Evolutionary conservation across 2,797 vertebrate species (phyloP), one percentile per base, ranked within the genome.

Genomic region (Periophthalmus magnuspinnatus): DNA sequence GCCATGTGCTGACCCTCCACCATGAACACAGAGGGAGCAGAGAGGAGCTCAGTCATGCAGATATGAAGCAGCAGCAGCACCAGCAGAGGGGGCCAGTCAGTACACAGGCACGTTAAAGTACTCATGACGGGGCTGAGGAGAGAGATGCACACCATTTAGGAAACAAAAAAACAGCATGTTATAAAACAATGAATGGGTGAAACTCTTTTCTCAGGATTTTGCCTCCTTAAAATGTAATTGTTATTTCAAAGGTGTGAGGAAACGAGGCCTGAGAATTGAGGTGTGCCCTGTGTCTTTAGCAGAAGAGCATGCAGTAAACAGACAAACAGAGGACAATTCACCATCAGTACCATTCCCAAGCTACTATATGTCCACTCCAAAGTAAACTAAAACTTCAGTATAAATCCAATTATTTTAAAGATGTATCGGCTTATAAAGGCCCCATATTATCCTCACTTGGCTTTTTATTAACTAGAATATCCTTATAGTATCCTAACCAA

Each of bases 81-180:
- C 90, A 80, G 92, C 84, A 91, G 92, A 86, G 81, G 91, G 92
- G 93, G 95, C 93, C 95, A 76, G 52, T 98, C 96, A 99, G 95
- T 97, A 98, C 93, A 98, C 96, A 92, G 96, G 96, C 89, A 98
- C 95, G 94, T 96, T 97, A 97, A 98, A 98, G 95, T 96, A 98
- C 93, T 98, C 96, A 94, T 98, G 96, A 81, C 95, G 96, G 90
- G 96, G 97, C 97, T 99, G 88, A 91, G 88, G 86, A 96, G 93
- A 97, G 94, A 97, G 94, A 96, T 76, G 91, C 84, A 95, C 84
- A 96, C 88, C 88, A 92, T 93, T 95, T 93, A 95, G 81, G 80
- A 66, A 79, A 84, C 72, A 74, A 34, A 24, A n/a, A 90, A 88
- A 83, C 58, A 80, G 34, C 77, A 59, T 56, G 52, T 34, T 24